Evolutionary conservation across 2,888 invertebrate species (phyloP), one percentile per base, ranked within the genome.

Genomic region (Megamerina dolium): DNA sequence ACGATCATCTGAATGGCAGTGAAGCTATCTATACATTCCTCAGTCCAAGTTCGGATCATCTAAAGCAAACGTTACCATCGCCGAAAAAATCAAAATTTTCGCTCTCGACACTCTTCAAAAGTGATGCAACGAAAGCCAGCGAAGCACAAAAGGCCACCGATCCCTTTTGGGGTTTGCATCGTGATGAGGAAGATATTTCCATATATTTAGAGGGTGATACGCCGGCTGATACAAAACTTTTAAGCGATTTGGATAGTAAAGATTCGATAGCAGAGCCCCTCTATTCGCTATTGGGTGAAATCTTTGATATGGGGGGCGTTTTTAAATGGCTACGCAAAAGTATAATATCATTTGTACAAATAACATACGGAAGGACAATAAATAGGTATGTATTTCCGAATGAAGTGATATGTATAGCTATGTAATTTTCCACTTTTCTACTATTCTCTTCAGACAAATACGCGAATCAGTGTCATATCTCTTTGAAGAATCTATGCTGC

Each of bases 221-320:
- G 2, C 69, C 59, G 5, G 57, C 41, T 4, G 66, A 67, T 53
- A 55, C 60, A 19, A 67, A 68, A 46, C 49, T 69, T 21, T 65
- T 77, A 44, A 62, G 74, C 0, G 70, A 77, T 34, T 72, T 78
- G 16, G 83, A 82, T 57, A 81, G 80, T 48, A 79, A 86, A 58
- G 92, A 93, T 65, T 85, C 87, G 3, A 87, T 92, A 60, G 92
- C 92, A 2, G 91, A 92, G 66, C 92, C 92, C 0, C 71, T 93
- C n/a, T 93, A 92, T 67, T 79, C 83, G 1, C 73, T 93, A 31
- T 77, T 93, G 56, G 87, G 87, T 48, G 93, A 93, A 74, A 81
- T 93, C 54, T 93, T 92, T 64, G 92, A 93, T 64, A 83, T 91
- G 77, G 77, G 87, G 39, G 92, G 92, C 0, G 85, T 90, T 20